Base-by-base conservation (phyloP, 2,797 vertebrate genomes). In the Anableps anableps region DNA sequence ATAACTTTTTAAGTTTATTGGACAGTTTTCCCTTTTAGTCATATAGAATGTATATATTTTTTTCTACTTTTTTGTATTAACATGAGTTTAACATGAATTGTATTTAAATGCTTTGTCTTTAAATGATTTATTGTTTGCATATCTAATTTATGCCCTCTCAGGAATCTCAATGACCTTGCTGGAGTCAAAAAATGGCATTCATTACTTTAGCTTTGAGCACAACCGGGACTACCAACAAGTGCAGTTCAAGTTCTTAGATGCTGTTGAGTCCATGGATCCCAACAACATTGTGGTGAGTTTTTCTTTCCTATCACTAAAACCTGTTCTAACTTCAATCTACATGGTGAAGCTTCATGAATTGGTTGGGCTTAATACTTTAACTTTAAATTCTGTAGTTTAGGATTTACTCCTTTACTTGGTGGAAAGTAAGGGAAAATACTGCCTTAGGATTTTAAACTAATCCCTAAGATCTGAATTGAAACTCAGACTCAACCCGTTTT, bases 201-300 rank as follows among this genome's bases (percentile, higher is more conserved):
- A 98, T 64, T 93, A 93, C 91, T 99, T 99, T 80, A 94, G 96
- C 0, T 99, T 99, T 19, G 98, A 99, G 91, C 99, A 99, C 88
- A 96, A 93, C 19, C 96, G 97, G 2, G 98, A 99, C 77, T 99
- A 99, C 91, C 99, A 99, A 86, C 97, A 99, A 92, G 94, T 98
- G 14, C 99, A 99, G 94, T 98, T 98, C 94, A 97, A 97, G 93
- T 99, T 99, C 90, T 89, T 99, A 89, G 97, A 97, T 0, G 97
- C 98, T 0, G 97, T 99, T 5, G 97, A 99, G 88, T 99, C 98
- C 55, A 97, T 99, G 98, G 98, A 99, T 90, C 98, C 98, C 58
- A 99, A 99, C 95, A 99, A 99, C 87, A 97, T 99, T 14, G 97
- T 99, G 97, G 98, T 99, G 95, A 88, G 43, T 76, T 9, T 64